These are phyloP conservation scores for Anthopleura xanthogrammica DNA, from an alignment of 92 coral and sea anemone species.

Conservation along the genomic window DNA sequence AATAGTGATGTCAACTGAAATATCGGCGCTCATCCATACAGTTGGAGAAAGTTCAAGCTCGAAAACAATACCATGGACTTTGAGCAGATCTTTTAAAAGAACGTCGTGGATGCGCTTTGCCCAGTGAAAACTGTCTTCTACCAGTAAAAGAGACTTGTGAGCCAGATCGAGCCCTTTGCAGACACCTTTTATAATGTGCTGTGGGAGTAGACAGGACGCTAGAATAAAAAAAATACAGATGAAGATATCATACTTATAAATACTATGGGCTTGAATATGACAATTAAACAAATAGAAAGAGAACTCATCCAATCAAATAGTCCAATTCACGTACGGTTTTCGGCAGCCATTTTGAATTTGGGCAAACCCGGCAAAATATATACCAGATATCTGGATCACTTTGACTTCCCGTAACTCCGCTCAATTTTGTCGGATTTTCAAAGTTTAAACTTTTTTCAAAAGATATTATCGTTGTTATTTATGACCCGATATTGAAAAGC, in stretches of 20 bases:
- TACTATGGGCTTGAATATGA: too few relatives aligned
- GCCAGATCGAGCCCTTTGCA: slow-evolving; percentile 70
- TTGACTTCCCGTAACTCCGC: too few relatives aligned
- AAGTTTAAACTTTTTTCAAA: too few relatives aligned
- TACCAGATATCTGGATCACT: too few relatives aligned
- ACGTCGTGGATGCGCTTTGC: slow-evolving; percentile 51
- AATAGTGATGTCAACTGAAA: slow-evolving; percentile 18
- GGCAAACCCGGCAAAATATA: too few relatives aligned
- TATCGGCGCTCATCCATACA: slow-evolving; percentile 3
- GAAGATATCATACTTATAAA: neutral
- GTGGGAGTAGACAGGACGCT: slow-evolving; percentile 55
- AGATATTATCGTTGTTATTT: too few relatives aligned
- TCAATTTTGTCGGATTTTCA: too few relatives aligned
- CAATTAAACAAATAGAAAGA: too few relatives aligned
- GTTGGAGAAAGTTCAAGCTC: slow-evolving; percentile 37
- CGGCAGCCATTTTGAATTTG: too few relatives aligned
- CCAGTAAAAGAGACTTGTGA: slow-evolving; percentile 38
- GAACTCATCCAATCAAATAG: too few relatives aligned
- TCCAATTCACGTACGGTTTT: too few relatives aligned
- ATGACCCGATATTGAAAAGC: too few relatives aligned
- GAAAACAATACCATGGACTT: slow-evolving; percentile 51
- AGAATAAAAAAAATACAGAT: neutral
- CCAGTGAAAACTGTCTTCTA: slow-evolving; percentile 61
- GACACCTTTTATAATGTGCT: slow-evolving; percentile 71
- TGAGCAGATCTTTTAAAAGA: slow-evolving; percentile 31